Percentiles rank a stretch among this genome's conserved stretches.
These are phyloP conservation scores for Odobenus rosmarus DNA, from an alignment of 2,113 vertebrate genomes.

Conservation along the genomic window DNA sequence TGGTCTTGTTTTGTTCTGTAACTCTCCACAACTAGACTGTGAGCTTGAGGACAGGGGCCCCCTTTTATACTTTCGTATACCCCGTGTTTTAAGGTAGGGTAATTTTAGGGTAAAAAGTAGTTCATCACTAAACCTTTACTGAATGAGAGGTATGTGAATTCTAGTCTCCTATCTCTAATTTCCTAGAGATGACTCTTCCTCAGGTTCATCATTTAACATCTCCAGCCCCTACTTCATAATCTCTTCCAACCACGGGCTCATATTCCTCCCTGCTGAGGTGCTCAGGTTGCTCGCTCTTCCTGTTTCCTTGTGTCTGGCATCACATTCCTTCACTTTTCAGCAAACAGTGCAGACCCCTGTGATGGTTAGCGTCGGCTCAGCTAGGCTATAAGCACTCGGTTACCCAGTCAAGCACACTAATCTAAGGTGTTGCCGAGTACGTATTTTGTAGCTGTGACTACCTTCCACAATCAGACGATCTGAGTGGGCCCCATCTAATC, in stretches of 20 bases:
- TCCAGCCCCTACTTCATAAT: not conserved
- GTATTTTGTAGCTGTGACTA: not conserved
- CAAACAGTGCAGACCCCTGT: not conserved
- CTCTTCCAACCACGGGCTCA: too few relatives aligned
- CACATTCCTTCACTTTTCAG: not conserved
- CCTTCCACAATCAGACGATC: too few relatives aligned
- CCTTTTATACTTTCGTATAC: not conserved
- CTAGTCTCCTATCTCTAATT: not conserved
- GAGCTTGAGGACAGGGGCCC: not conserved
- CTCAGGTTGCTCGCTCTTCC: not conserved
- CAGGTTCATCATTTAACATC: rapidly evolving
- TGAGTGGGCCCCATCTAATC: not conserved
- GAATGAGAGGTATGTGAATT: not conserved
- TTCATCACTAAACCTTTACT: not conserved
- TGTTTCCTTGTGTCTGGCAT: not conserved
- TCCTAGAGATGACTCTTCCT: not conserved
- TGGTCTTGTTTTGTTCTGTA: not conserved
- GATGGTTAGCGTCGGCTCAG: not conserved
- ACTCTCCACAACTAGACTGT: not conserved
- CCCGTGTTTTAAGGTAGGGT: not conserved
- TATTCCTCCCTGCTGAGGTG: not conserved
- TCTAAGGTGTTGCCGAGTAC: too few relatives aligned
- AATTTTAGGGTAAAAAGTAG: not conserved
- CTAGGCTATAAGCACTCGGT: not conserved
- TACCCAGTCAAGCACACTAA: not conserved